These are phyloP conservation scores for Phalanger gymnotis DNA, from an alignment of 2,797 vertebrate genomes.

Conservation along the genomic window DNA sequence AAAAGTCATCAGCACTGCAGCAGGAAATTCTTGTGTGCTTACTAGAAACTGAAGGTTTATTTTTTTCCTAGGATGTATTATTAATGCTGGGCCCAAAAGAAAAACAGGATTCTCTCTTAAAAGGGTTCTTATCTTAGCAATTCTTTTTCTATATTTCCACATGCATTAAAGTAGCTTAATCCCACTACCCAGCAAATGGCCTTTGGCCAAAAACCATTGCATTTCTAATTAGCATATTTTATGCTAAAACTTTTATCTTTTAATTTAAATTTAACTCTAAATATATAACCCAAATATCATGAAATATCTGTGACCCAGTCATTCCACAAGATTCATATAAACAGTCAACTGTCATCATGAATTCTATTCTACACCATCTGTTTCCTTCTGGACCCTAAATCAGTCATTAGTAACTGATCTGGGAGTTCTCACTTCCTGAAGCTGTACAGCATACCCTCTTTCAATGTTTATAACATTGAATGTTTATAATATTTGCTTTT, in stretches of 20 bases:
- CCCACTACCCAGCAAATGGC: neutral
- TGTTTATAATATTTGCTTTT: neutral
- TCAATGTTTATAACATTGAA: neutral
- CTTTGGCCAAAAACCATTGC: neutral
- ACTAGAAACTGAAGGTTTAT: neutral
- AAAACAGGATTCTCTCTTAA: neutral
- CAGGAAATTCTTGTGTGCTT: neutral
- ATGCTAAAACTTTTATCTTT: neutral
- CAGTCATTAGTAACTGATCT: slow-evolving; percentile 51
- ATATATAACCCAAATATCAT: neutral
- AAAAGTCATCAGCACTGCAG: neutral
- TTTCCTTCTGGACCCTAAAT: slow-evolving; percentile 44
- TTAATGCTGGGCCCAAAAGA: neutral
- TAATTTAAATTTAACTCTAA: neutral
- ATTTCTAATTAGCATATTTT: neutral
- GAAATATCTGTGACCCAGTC: neutral
- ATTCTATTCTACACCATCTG: slow-evolving; percentile 64
- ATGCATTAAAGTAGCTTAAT: neutral
- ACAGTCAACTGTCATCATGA: slow-evolving; percentile 43
- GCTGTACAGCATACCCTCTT: neutral
- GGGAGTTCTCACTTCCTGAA: slow-evolving; percentile 45
- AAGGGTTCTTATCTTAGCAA: neutral
- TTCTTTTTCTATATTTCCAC: neutral
- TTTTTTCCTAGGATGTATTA: neutral
- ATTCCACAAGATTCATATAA: slow-evolving; percentile 52